Base-by-base conservation (phyloP, 2,113 vertebrate species). In the Elaphurus davidianus region DNA sequence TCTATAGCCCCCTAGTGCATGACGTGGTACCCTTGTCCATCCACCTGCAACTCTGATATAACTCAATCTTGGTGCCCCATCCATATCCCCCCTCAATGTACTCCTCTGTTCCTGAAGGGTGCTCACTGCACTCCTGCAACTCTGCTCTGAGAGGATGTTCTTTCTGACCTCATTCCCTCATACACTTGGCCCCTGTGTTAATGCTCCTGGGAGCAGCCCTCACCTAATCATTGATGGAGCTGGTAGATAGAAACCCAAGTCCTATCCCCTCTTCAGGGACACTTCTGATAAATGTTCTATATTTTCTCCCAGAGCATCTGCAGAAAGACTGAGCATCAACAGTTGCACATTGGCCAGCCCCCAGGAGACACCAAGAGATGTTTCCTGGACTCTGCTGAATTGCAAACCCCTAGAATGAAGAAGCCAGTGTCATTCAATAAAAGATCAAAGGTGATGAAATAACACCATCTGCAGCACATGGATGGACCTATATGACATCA, bases 331-430 rank as follows among this genome's bases (percentile, higher is more conserved):
- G 59, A 64, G 33, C 12, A 59, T 45, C 40, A 59, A 12, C 16
- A 10, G 30, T 3, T 0, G 9, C 15, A 17, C 23, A 15, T 3
- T 3, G 25, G 23, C 12, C 54, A 50, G 11, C 4, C 28, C 14
- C 87, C 83, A 57, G 55, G 82, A 87, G 27, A 81, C 4, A 11
- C 16, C 28, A 27, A 17, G 4, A 47, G 87, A 71, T 54, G 57
- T 71, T 91, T 89, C 30, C 59, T 89, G 76, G 59, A 79, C 30
- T 17, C 30, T 3, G 0, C 45, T 11, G 23, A 87, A 40, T 5
- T n/a, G 33, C 11, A 36, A 28, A 50, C 55, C 60, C 62, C 6
- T 27, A 27, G 64, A 90, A 88, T 64, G 28, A 79, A 78, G 52
- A 88, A 87, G 36, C 6, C 12, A 27, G 5, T 4, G 59, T 30